phyloP scores from a whole-genome alignment of 2,797 vertebrate genomes.

The Gymnoscopelus microlampas region DNA sequence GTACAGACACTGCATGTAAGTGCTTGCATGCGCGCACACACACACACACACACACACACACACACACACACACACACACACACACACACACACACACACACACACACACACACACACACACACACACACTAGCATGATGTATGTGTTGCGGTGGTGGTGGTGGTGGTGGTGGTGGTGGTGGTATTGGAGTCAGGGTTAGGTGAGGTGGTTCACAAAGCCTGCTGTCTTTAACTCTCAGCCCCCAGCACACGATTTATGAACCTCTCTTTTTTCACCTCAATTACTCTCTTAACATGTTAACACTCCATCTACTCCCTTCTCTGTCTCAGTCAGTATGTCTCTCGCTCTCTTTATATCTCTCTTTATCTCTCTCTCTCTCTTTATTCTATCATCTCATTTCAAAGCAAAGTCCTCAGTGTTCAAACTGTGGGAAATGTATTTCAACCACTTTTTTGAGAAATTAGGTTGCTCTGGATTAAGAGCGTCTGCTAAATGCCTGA shows the following conservation, averaged over 20 bases:
- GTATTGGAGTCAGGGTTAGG: slow-evolving; percentile 24
- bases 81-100: neutral
- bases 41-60: neutral
- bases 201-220: slow-evolving; percentile 43
- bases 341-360: neutral
- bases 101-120: slow-evolving; percentile 9
- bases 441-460: no score
- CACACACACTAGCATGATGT: slow-evolving; percentile 17
- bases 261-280: slow-evolving; percentile 34
- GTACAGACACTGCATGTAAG: no score
- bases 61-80: neutral
- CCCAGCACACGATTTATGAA: slow-evolving; percentile 43
- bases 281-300: slow-evolving; percentile 38
- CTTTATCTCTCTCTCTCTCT: slow-evolving; percentile 53
- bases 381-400: slow-evolving; percentile 68
- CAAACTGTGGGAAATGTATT: no score
- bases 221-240: slow-evolving; percentile 41
- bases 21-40: neutral
- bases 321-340: neutral
- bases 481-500: no score
- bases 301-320: slow-evolving; percentile 4
- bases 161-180: slow-evolving; percentile 1
- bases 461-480: no score
- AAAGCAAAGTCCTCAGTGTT: slow-evolving; percentile 13
- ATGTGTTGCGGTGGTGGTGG: slow-evolving; percentile 29